Conservation (phyloP, 30 jellyfish, hydroid and myxozoan genomes). For the Hydractinia symbiolongicarpus region DNA sequence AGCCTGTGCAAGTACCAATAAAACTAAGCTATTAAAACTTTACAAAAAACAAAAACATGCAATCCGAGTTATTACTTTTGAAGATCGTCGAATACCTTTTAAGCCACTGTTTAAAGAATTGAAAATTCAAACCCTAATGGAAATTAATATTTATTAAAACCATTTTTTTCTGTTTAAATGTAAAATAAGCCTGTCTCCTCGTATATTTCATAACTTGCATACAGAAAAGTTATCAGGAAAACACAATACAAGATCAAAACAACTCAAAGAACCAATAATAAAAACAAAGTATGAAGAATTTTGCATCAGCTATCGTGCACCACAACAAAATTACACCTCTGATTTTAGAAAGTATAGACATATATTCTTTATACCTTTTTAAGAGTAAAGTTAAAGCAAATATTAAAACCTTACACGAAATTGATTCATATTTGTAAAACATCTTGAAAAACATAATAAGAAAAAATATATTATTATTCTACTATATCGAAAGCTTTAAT, state of each 20-base stretch:
- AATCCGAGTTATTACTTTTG: conserved; percentile 1
- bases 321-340: neutral
- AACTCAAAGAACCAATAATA: conserved; percentile 3
- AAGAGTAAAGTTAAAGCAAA: neutral
- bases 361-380: neutral
- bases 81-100: neutral
- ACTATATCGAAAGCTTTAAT: neutral
- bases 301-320: neutral
- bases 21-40: conserved; percentile 5
- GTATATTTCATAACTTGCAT: conserved; percentile 2
- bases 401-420: neutral
- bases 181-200: neutral
- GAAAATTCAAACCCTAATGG: neutral
- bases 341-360: neutral
- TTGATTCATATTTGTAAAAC: neutral
- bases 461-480: neutral
- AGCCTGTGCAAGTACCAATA: conserved; percentile 4
- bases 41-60: neutral
- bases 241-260: neutral
- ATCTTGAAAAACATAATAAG: neutral
- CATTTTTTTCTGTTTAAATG: neutral
- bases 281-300: neutral
- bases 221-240: neutral
- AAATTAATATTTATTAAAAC: neutral
- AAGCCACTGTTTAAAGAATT: neutral